Evolutionary conservation across 2,797 vertebrate species (phyloP), one percentile per base, ranked within the genome.

Genomic region (Sphenopsis melanotis): DNA sequence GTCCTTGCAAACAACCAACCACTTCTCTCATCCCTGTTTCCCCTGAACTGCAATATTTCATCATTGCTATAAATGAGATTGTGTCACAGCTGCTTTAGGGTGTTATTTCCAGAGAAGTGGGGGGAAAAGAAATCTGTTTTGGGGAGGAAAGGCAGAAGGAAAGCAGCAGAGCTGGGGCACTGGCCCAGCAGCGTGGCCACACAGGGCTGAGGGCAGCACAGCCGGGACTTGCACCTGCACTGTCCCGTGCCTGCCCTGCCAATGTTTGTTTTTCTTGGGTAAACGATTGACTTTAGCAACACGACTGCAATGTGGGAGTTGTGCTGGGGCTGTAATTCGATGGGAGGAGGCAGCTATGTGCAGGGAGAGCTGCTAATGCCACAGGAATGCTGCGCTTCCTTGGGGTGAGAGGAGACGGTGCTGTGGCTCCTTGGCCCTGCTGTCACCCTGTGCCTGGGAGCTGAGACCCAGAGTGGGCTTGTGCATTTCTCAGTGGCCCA

Each of bases 231-330:
- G 78, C 50, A 42, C 49, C 8, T 6, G 2, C 17, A 3, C 36
- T 7, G 60, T 6, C 46, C 78, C 1, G 0, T 1, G 17, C 75
- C 50, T 71, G 69, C 16, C 22, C 69, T 95, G 94, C 95, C 95
- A 96, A 80, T 97, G 91, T 97, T 96, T 97, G 4, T 64, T 94
- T 93, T 96, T 76, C 93, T 90, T 95, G 93, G 56, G 77, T 96
- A 96, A 96, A 97, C 12, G 52, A 90, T 94, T 94, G 84, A 86
- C 90, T 96, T 95, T 92, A 91, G 91, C 87, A 65, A 92, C 94
- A 95, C 0, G 87, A 83, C 26, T 26, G 80, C 92, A 94, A 96
- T 91, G 95, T 3, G 6, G 37, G 91, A 90, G 70, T 23, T 80
- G 78, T 89, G 90, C 94, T 83, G 89, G 57, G 76, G 76, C 71